Percentiles rank a stretch among this genome's conserved stretches.
These are phyloP conservation scores for Brachionus paranguensis DNA, from an alignment of 1,140 invertebrate species.

Conservation along the genomic window DNA sequence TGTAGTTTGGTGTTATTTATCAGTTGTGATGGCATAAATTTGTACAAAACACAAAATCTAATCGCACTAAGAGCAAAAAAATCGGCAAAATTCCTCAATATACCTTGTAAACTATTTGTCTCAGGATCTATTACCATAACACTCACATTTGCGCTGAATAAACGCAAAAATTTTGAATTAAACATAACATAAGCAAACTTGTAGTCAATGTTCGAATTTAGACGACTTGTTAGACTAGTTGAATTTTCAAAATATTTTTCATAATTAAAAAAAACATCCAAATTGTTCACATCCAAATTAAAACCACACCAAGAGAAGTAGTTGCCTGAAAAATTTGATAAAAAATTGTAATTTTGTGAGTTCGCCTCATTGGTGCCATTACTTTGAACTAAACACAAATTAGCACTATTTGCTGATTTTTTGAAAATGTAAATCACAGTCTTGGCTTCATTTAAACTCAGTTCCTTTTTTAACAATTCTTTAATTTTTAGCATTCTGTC, in stretches of 20 bases:
- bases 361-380: neutral
- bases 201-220: slow-evolving; percentile 8
- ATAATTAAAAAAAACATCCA: slow-evolving; percentile 35
- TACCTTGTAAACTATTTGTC: slow-evolving; percentile 34
- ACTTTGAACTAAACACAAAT: neutral
- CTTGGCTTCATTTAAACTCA: slow-evolving; percentile 11
- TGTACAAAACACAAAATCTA: slow-evolving; percentile 2
- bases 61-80: slow-evolving; percentile 15
- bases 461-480: neutral
- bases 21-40: slow-evolving; percentile 11
- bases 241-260: slow-evolving; percentile 30
- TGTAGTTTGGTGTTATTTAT: neutral
- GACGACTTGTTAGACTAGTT: neutral
- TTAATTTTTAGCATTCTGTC: slow-evolving; percentile 2
- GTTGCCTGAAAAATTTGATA: slow-evolving; percentile 5
- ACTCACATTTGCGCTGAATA: neutral
- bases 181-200: slow-evolving; percentile 16
- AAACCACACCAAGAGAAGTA: slow-evolving; percentile 31
- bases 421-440: neutral
- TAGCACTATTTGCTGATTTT: neutral
- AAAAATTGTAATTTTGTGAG: neutral
- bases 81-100: slow-evolving; percentile 28
- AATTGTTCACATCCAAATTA: slow-evolving; percentile 22
- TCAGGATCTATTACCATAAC: slow-evolving; percentile 1
- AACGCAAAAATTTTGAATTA: slow-evolving; percentile 29